Evolutionary conservation across 1,140 invertebrate genomes (phyloP), one percentile per base, ranked within the genome.

Genomic region (Cyphomyrmex costatus): DNA sequence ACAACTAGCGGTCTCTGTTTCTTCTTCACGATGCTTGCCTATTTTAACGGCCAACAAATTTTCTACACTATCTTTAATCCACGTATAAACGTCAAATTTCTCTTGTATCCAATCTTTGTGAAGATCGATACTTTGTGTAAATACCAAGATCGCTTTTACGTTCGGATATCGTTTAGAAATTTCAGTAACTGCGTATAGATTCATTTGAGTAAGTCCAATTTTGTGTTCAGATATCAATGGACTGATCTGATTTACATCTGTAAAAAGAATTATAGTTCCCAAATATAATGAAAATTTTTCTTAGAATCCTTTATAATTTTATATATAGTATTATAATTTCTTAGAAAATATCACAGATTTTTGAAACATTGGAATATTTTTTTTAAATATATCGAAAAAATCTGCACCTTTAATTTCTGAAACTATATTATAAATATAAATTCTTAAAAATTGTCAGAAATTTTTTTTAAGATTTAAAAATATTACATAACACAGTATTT

Each of bases 171-270:
- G 85, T 68, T 77, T 89, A 68, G 53, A 80, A 68, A 93, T 88
- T 80, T 93, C 92, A 4, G 92, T 89, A 8, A 88, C 80, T n/a
- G 91, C 89, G 46, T 88, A 71, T 3, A 93, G 74, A 82, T 93
- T 91, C 86, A 89, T 90, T 60, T 92, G 90, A 7, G 92, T 91
- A 21, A 93, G 91, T 6, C 93, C 93, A 65, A 93, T 89, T 92
- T 93, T 93, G 3, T 90, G 89, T 70, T 92, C 91, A 0, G 51
- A 79, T 83, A 78, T 89, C 27, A 93, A 83, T 0, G 46, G 46
- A 36, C 30, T 56, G 12, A 93, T 92, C 78, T 93, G 88, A 78
- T 58, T 85, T 10, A 58, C 46, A 83, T 93, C 93, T 93, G 33
- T 27, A 21, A 27, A 82, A 61, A 76, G 53, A 58, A 42, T 42